Evolutionary conservation across 2,888 invertebrate species (phyloP).

Genomic region (Sericinus montela): DNA sequence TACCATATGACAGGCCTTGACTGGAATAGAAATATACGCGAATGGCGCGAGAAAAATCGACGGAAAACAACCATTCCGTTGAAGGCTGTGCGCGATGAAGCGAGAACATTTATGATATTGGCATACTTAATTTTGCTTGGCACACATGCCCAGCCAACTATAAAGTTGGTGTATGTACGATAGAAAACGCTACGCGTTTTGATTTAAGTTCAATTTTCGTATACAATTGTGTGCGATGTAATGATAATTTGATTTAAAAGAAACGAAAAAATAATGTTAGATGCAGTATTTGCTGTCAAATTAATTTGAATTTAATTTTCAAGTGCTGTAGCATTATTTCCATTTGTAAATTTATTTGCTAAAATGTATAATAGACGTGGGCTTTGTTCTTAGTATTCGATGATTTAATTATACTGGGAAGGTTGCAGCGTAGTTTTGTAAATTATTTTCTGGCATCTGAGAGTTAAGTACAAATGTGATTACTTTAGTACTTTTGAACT

Average conservation of each 20-base stretch:
- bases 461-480: slow-evolving; percentile 10
- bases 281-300: background rate
- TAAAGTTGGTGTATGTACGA: slow-evolving; percentile 23
- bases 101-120: slow-evolving; percentile 68
- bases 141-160: slow-evolving; percentile 65
- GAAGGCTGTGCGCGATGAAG: slow-evolving; percentile 72
- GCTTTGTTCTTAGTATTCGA: slow-evolving; percentile 40
- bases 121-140: slow-evolving; percentile 74
- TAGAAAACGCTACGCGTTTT: background rate
- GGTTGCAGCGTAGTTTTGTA: slow-evolving; percentile 31
- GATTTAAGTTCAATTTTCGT: slow-evolving; percentile 1
- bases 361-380: slow-evolving; percentile 23
- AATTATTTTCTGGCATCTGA: slow-evolving; percentile 24
- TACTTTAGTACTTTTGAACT: slow-evolving; percentile 4
- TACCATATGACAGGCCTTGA: slow-evolving; percentile 55
- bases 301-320: slow-evolving; percentile 12
- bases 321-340: slow-evolving; percentile 4
- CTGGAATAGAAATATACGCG: slow-evolving; percentile 57
- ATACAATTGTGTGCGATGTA: background rate
- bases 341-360: background rate
- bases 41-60: slow-evolving; percentile 64
- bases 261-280: slow-evolving; percentile 1
- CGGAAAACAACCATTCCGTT: slow-evolving; percentile 64
- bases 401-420: slow-evolving; percentile 38
- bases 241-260: background rate